Conservation (phyloP, 2,888 invertebrate species). For the Andrena bicolor region DNA sequence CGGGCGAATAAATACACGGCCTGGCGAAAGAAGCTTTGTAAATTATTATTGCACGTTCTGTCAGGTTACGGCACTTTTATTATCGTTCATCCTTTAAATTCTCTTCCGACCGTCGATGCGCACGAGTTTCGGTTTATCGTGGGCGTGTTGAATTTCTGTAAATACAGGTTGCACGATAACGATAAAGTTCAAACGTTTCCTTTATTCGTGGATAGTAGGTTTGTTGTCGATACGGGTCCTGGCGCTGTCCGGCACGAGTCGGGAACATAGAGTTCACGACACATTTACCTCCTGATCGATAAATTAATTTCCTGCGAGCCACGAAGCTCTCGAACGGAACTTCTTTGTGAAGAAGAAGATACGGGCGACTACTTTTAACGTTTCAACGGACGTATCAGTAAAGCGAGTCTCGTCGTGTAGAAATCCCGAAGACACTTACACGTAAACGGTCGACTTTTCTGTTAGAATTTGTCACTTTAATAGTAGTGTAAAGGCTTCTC, state of each 20-base stretch:
- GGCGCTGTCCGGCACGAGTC: slow-evolving; percentile 13
- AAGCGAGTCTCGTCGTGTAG: too few species aligned
- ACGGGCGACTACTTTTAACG: background rate
- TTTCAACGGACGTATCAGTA: background rate
- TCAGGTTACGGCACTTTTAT: too few species aligned
- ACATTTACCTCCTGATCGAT: slow-evolving; percentile 56
- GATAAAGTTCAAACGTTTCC: background rate
- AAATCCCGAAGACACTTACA: too few species aligned
- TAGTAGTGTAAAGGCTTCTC: background rate
- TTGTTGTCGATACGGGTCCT: slow-evolving; percentile 18
- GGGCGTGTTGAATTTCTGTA: too few species aligned
- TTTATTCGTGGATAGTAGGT: background rate
- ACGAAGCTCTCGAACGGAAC: background rate
- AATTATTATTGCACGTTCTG: too few species aligned
- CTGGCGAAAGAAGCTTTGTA: too few species aligned
- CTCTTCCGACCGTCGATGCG: too few species aligned
- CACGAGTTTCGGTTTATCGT: too few species aligned
- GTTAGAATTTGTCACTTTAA: background rate
- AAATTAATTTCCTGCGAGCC: slow-evolving; percentile 55
- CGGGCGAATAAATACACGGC: background rate
- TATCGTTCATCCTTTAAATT: too few species aligned
- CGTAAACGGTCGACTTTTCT: background rate
- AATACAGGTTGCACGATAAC: background rate
- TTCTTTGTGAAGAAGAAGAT: background rate
- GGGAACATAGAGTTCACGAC: slow-evolving; percentile 33